Evolutionary conservation across 2,888 invertebrate genomes (phyloP).

Genomic region (Amaurobius ferox): DNA sequence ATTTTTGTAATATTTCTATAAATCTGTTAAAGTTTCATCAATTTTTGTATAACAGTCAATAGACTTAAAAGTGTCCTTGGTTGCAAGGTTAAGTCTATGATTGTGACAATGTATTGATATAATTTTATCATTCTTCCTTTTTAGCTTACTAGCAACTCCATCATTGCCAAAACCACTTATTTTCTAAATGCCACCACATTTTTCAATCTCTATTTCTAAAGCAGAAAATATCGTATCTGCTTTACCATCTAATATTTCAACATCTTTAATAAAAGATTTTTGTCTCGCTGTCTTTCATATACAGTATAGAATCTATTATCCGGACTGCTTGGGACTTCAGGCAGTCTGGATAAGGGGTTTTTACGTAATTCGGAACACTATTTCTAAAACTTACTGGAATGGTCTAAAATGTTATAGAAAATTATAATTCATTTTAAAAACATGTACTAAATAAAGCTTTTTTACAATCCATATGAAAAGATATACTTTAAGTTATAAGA

Average conservation of each 20-base stretch:
- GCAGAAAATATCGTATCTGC: background rate
- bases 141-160: background rate
- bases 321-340: too few species aligned
- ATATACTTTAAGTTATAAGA: too few species aligned
- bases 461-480: background rate
- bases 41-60: too few species aligned
- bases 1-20: background rate
- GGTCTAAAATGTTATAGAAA: too few species aligned
- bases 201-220: background rate
- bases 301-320: too few species aligned
- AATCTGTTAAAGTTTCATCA: too few species aligned
- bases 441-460: too few species aligned
- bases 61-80: too few species aligned
- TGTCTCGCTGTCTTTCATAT: conserved; percentile 2
- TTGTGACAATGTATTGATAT: background rate
- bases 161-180: conserved; percentile 2
- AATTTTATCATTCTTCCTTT: conserved; percentile 8
- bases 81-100: background rate
- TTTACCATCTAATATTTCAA: background rate
- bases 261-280: background rate
- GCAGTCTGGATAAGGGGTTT: too few species aligned
- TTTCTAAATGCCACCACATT: background rate
- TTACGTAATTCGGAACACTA: too few species aligned
- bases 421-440: too few species aligned
- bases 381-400: too few species aligned